phyloP scores from a whole-genome alignment of 1,140 invertebrate species.

The Adelges cooleyi region DNA sequence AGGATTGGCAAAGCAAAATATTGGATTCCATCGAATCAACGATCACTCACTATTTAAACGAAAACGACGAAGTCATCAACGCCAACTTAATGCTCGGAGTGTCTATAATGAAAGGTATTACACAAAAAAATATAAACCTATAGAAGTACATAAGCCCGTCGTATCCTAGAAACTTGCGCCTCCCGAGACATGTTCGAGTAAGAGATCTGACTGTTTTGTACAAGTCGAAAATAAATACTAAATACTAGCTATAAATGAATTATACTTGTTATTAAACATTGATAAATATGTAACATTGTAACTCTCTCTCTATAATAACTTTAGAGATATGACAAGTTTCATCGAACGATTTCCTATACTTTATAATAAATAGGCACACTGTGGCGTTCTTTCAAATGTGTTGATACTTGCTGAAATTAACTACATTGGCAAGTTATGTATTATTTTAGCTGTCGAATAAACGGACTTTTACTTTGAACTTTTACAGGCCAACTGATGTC shows the following conservation, averaged over 20 bases:
- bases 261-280: too few species aligned
- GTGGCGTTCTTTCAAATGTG: neutral
- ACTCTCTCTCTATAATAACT: too few species aligned
- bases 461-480: too few species aligned
- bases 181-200: neutral
- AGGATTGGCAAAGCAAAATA: neutral
- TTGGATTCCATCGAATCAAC: neutral
- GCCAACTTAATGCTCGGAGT: conserved; percentile 1
- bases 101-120: conserved; percentile 9
- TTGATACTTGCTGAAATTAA: neutral
- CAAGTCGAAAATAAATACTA: neutral
- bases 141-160: neutral
- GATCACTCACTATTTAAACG: neutral
- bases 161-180: neutral
- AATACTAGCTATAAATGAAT: neutral
- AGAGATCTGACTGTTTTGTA: neutral
- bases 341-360: neutral
- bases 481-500: conserved; percentile 3
- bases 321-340: too few species aligned
- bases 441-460: too few species aligned
- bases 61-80: neutral
- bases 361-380: neutral
- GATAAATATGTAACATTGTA: too few species aligned
- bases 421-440: too few species aligned
- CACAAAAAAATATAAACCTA: neutral